A percentile compares a stretch with the other conserved stretches of the same genome.
phyloP scores from a whole-genome alignment of 2,113 vertebrate genomes.

The Tragelaphus imberbis region DNA sequence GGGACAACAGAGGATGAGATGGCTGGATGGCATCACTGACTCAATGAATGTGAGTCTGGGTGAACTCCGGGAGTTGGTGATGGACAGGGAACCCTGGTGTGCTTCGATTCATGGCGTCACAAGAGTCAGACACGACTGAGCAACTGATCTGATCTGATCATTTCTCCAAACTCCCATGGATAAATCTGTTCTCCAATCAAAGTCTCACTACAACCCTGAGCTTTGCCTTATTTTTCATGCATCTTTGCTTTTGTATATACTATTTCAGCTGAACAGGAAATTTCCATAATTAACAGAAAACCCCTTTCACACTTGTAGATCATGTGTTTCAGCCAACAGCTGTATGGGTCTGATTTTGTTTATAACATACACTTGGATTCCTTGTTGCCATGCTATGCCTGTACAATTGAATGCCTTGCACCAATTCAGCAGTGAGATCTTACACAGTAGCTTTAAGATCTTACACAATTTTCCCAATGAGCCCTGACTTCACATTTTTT shows the following conservation, averaged over 20 bases:
- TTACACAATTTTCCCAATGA: fast-evolving
- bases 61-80: no score
- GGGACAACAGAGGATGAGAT: no score
- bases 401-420: background rate
- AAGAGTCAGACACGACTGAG: no score
- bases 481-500: background rate
- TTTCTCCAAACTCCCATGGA: background rate
- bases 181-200: background rate
- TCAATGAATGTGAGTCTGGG: no score
- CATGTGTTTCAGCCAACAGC: background rate
- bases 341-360: background rate
- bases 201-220: background rate
- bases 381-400: background rate
- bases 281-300: background rate
- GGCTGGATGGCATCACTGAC: no score
- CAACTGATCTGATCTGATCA: background rate
- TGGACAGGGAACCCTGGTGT: no score
- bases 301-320: background rate
- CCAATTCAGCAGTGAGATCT: background rate
- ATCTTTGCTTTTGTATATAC: background rate
- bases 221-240: background rate
- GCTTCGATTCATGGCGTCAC: no score
- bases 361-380: background rate
- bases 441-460: background rate
- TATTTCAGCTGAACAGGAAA: background rate